A percentile compares a stretch with the other conserved stretches of the same genome.
These are phyloP conservation scores for Iphiclides podalirius DNA, from an alignment of 2,888 invertebrate species.

Conservation along the genomic window DNA sequence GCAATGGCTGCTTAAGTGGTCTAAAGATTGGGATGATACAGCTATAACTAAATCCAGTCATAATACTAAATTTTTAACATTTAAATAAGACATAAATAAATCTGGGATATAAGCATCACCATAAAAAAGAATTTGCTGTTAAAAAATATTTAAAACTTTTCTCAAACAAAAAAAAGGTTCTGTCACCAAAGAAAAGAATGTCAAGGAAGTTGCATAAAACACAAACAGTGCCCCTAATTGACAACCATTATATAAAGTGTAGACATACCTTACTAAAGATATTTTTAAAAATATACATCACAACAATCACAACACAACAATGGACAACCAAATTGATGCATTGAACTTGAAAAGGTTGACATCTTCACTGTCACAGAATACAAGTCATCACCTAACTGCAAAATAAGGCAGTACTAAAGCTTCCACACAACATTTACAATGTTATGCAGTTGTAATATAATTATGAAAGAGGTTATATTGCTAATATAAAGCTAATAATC, in stretches of 20 bases:
- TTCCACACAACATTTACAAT: conserved; percentile 12
- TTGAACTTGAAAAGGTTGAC: conserved; percentile 30
- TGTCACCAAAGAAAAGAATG: too few species aligned
- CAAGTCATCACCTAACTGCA: conserved; percentile 31
- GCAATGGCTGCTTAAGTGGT: too few species aligned
- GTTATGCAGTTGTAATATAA: background rate
- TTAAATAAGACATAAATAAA: too few species aligned
- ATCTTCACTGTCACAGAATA: conserved; percentile 42
- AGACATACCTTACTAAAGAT: conserved; percentile 52
- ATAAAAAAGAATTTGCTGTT: too few species aligned
- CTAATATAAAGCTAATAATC: conserved; percentile 19
- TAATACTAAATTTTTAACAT: too few species aligned
- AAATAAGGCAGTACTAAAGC: conserved; percentile 30
- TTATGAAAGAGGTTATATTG: conserved; percentile 16
- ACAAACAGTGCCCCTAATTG: background rate
- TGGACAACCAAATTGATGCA: conserved; percentile 29
- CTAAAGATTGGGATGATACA: too few species aligned
- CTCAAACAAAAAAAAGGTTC: too few species aligned
- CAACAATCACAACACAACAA: conserved; percentile 36
- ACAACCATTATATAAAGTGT: background rate
- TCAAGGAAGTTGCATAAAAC: too few species aligned
- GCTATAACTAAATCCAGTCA: too few species aligned
- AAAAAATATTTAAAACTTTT: too few species aligned
- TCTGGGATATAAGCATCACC: too few species aligned
- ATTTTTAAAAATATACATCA: conserved; percentile 58